Base-by-base conservation (phyloP, 1,140 invertebrate genomes). In the Magallana gigas region DNA sequence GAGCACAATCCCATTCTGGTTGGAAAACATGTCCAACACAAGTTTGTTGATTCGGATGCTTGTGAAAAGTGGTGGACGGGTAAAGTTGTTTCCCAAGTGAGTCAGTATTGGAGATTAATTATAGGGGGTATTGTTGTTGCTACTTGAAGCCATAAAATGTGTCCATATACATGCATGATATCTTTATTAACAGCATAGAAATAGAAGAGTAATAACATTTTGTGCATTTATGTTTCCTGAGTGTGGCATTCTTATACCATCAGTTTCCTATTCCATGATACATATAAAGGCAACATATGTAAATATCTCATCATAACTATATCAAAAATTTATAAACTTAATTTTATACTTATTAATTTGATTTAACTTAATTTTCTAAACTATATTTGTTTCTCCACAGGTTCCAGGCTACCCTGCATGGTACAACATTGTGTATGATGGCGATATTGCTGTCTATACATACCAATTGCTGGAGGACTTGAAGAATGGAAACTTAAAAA, bases 351-450 rank as follows among this genome's bases (percentile, higher is more conserved):
- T 62, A 62, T 62, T 62, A 62, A 62, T n/a, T 62, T 62, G 60
- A 14, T 62, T 16, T 62, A 14, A 62, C 60, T 62, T 48, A 48
- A n/a, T 62, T 62, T 62, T 62, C 60, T 62, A 62, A 62, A 62
- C 1, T 62, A 23, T 71, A 8, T 71, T 23, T 71, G 16, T 71
- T 23, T 71, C 8, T 71, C 18, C 64, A 71, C 60, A 71, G 84
- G 84, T 85, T 59, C 84, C 84, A 68, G 84, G 84, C 7, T 71
- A 68, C 36, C 48, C 7, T 16, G 9, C 62, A 8, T 85, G 62
- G 84, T 85, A 85, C 29, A 85, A 85, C 62, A 71, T 85, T 1
- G 68, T 68, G 18, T 85, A 85, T 29, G 11, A 68, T 56, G n/a
- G 57, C 0, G 84, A 85, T 57, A 29, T 64, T 23, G 83, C 60